Percentiles rank a stretch among this genome's conserved stretches.
Evolutionary conservation across 2,797 vertebrate species (phyloP).

Genomic region (Apodemus agrarius): DNA sequence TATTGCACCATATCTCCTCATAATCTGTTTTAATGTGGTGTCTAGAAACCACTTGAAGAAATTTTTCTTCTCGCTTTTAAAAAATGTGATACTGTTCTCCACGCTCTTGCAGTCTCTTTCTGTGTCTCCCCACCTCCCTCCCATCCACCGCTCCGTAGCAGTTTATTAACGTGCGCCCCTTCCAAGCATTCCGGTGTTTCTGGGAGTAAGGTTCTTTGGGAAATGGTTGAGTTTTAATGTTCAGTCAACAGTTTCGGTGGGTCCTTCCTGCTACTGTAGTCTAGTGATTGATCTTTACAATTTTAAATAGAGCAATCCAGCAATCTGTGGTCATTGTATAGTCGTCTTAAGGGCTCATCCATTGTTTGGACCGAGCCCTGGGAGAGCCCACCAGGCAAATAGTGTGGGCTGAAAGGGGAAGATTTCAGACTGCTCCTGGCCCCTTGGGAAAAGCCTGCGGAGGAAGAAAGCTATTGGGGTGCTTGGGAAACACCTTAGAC

Average conservation of each 20-base stretch:
- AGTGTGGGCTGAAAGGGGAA: neutral
- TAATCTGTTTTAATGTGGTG: neutral
- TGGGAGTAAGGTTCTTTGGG: slow-evolving; percentile 58
- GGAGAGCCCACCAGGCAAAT: neutral
- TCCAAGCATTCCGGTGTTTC: slow-evolving; percentile 59
- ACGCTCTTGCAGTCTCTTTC: neutral
- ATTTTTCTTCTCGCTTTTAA: neutral
- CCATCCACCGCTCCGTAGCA: slow-evolving; percentile 22
- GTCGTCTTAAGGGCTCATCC: neutral
- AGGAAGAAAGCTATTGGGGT: neutral
- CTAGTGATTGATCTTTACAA: slow-evolving; percentile 10
- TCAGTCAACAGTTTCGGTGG: slow-evolving; percentile 54
- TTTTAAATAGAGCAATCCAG: slow-evolving; percentile 1
- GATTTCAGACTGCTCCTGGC: neutral
- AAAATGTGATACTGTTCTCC: slow-evolving; percentile 15
- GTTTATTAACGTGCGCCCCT: slow-evolving; percentile 24
- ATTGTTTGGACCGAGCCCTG: neutral
- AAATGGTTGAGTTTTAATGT: slow-evolving; percentile 64
- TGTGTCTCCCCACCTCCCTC: too few species aligned
- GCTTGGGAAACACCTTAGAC: slow-evolving; percentile 42
- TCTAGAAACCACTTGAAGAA: neutral
- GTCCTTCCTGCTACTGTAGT: neutral
- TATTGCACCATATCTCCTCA: neutral
- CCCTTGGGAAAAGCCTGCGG: accelerated
- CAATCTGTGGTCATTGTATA: neutral